Conservation (phyloP, 2,113 vertebrate species). For the Kryptolebias marmoratus region DNA sequence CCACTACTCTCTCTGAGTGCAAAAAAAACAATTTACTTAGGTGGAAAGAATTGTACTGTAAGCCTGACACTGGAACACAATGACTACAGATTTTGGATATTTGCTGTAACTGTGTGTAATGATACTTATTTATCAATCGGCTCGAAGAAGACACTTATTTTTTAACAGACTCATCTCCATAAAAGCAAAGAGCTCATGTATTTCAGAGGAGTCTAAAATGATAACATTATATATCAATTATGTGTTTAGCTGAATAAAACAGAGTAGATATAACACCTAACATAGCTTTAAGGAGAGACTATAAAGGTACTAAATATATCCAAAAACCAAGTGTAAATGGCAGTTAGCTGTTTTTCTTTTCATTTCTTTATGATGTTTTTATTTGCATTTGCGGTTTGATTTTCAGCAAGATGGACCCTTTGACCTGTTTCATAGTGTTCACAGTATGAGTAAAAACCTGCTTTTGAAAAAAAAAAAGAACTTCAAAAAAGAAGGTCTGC, state of each 20-base stretch:
- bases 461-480: not conserved
- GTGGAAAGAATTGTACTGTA: not conserved
- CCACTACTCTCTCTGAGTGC: slow-evolving; percentile 27
- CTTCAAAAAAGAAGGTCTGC: not conserved
- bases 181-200: not conserved
- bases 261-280: slow-evolving; percentile 20
- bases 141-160: not conserved
- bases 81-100: slow-evolving; percentile 14
- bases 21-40: not conserved
- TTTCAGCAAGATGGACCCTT: too few species aligned
- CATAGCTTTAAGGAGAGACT: not conserved
- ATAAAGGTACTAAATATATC: not conserved
- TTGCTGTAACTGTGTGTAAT: not conserved
- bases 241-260: not conserved
- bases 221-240: not conserved
- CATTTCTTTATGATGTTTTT: not conserved
- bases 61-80: not conserved
- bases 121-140: slow-evolving; percentile 34
- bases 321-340: not conserved
- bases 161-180: not conserved
- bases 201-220: slow-evolving; percentile 1
- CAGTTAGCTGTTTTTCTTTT: not conserved
- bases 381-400: not conserved
- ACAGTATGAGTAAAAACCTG: not conserved
- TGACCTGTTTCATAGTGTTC: not conserved